phyloP scores from a whole-genome alignment of 2,113 vertebrate species.

The Benthochromis sp. region DNA sequence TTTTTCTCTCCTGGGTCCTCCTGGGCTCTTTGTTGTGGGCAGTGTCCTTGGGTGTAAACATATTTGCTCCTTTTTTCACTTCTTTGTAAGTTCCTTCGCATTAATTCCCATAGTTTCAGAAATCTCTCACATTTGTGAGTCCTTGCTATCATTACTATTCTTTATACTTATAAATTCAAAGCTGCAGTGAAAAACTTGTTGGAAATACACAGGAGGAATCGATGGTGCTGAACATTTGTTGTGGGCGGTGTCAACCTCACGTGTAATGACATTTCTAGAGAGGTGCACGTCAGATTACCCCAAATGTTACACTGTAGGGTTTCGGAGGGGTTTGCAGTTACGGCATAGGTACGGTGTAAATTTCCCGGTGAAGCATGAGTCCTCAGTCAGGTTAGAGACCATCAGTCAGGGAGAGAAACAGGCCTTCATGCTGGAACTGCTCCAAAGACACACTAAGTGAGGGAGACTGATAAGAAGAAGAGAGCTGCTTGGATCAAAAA shows the following conservation, averaged over 20 bases:
- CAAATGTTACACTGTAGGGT: not conserved
- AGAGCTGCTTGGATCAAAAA: not conserved
- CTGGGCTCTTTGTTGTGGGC: not conserved
- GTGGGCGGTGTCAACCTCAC: not conserved
- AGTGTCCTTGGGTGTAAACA: not conserved
- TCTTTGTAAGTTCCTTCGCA: rapidly evolving
- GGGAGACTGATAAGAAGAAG: not conserved
- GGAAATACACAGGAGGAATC: rapidly evolving
- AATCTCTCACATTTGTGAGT: not conserved
- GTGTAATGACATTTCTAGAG: not conserved
- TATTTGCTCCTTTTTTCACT: not conserved
- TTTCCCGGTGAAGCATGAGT: not conserved
- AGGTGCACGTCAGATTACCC: rapidly evolving
- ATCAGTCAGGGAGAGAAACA: not conserved
- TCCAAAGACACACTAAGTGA: not conserved
- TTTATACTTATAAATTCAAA: not conserved
- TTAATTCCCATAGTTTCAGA: not conserved
- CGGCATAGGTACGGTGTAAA: not conserved
- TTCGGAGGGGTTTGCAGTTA: not conserved
- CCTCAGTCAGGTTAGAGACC: rapidly evolving
- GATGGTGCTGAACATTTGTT: not conserved
- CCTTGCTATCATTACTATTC: not conserved
- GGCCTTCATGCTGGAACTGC: not conserved
- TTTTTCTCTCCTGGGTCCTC: not conserved
- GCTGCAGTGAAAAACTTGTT: not conserved